Evolutionary conservation across 2,888 invertebrate genomes (phyloP).

Genomic region (Melanophora roralis): DNA sequence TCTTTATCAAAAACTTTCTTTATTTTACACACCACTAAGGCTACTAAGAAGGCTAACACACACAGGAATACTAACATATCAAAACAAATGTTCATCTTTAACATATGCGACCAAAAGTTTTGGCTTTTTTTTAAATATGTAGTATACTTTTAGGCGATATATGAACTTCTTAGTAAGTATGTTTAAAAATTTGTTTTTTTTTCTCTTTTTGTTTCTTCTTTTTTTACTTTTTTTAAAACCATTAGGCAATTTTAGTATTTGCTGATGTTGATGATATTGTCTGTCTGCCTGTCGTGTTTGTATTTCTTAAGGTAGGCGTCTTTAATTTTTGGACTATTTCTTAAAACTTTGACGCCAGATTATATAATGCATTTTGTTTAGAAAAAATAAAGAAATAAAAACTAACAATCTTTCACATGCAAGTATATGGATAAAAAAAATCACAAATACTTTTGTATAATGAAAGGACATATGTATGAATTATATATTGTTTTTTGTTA

Average conservation of each 20-base stretch:
- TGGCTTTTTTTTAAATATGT: not conserved
- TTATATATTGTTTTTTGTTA: constrained; percentile 22
- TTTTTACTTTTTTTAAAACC: constrained; percentile 32
- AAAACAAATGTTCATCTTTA: not conserved
- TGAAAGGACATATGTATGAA: constrained; percentile 47
- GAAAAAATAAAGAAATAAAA: not conserved
- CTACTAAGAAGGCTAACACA: constrained; percentile 28
- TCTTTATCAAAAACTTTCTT: constrained; percentile 4
- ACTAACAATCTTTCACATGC: not conserved
- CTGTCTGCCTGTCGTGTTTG: too few species aligned
- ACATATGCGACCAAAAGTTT: constrained; percentile 19
- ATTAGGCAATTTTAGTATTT: constrained; percentile 41
- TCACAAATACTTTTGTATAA: constrained; percentile 29
- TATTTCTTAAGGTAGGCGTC: constrained; percentile 40
- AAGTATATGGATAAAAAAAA: not conserved
- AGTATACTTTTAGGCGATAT: constrained; percentile 52
- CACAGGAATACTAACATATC: not conserved
- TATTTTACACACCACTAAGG: constrained; percentile 43
- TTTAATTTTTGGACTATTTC: constrained; percentile 21
- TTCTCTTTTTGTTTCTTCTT: too few species aligned
- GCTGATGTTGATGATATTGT: not conserved
- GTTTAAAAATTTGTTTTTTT: too few species aligned
- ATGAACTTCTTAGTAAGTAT: constrained; percentile 59
- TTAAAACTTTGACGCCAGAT: constrained; percentile 58
- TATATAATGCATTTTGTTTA: constrained; percentile 51